Conservation (phyloP, 2,113 vertebrate genomes). For the Neomonachus schauinslandi region DNA sequence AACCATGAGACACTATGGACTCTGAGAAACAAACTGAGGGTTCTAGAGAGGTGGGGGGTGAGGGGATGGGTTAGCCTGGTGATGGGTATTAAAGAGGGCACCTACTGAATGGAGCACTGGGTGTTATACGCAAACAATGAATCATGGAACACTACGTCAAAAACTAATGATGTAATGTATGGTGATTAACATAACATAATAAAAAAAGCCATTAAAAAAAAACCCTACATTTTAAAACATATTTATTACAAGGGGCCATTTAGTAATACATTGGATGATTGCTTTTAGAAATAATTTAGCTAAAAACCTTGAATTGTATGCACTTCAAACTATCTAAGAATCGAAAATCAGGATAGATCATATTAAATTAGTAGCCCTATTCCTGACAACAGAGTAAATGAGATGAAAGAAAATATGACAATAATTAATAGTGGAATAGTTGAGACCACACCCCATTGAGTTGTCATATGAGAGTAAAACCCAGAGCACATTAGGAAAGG, state of each 20-base stretch:
- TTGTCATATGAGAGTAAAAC: not conserved
- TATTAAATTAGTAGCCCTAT: not conserved
- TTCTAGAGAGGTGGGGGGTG: no score
- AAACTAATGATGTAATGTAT: no score
- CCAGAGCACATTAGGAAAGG: not conserved
- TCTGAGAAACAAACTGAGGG: no score
- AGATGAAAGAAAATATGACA: not conserved
- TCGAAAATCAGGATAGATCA: not conserved
- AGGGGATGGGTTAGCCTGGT: no score
- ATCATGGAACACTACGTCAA: no score
- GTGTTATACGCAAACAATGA: no score
- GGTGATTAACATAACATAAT: no score
- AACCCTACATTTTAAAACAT: not conserved
- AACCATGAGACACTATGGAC: no score
- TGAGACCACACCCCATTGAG: not conserved
- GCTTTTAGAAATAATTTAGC: not conserved
- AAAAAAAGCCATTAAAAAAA: no score
- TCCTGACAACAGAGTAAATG: not conserved
- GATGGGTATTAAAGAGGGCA: no score
- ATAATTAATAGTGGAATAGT: not conserved
- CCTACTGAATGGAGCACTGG: no score
- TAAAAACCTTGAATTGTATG: not conserved
- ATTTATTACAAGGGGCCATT: not conserved
- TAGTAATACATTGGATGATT: not conserved
- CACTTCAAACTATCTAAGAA: not conserved